Percentiles rank a stretch among this genome's conserved stretches.
phyloP scores from a whole-genome alignment of 2,797 vertebrate species.

The Scolopax bukidnonensis region DNA sequence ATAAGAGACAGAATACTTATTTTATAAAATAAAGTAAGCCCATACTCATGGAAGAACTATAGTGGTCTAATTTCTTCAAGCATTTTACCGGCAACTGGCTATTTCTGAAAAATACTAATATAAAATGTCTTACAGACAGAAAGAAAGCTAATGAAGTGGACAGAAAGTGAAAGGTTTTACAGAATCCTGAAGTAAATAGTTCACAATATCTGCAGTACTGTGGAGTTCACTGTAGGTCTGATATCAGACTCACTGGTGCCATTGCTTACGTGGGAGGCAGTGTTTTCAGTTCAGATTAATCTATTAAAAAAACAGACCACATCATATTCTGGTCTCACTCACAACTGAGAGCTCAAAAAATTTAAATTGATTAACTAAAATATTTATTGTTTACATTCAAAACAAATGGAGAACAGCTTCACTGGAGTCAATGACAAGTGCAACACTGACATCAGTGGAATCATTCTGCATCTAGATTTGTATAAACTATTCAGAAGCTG shows the following conservation, averaged over 20 bases:
- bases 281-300: slow-evolving; percentile 5
- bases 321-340: not conserved
- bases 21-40: not conserved
- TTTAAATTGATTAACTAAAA: slow-evolving; percentile 15
- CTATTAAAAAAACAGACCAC: slow-evolving; percentile 26
- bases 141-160: not conserved
- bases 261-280: not conserved
- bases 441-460: not conserved
- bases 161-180: not conserved
- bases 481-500: not conserved
- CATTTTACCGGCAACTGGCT: not conserved
- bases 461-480: not conserved
- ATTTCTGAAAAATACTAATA: not conserved
- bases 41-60: not conserved
- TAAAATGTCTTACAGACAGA: not conserved
- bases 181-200: not conserved
- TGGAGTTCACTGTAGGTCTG: not conserved
- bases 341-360: slow-evolving; percentile 10
- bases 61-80: not conserved
- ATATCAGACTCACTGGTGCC: slow-evolving; percentile 41
- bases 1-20: slow-evolving; percentile 14
- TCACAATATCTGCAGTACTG: not conserved
- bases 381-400: slow-evolving; percentile 40
- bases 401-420: slow-evolving; percentile 24
- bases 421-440: not conserved